Evolutionary conservation across 2,797 vertebrate species (phyloP), one percentile per base, ranked within the genome.

Genomic region (Pogonophryne albipinna): DNA sequence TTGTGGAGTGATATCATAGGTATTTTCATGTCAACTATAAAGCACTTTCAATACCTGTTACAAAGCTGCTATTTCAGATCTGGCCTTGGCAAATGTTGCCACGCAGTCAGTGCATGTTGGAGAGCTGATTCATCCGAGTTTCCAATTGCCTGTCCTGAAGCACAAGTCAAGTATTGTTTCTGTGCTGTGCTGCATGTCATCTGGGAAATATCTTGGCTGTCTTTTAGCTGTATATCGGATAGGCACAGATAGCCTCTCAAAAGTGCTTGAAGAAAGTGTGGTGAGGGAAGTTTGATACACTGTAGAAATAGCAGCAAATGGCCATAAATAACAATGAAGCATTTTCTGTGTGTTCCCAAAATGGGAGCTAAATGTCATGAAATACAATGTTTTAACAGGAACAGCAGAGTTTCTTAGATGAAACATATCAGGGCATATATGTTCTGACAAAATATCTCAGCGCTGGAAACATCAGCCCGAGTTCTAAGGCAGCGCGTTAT

Each of bases 161-260:
- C 68, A 79, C 71, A 83, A 80, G 81, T 87, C 66, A 83, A 74
- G 73, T 84, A 78, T 85, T 87, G 69, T 85, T 83, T 84, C 73
- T 83, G 75, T 34, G 63, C 73, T 83, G 75, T 34, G 63, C 55
- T 60, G 59, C 58, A 55, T 74, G 78, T 57, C 85, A 75, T 82
- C 84, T 69, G 90, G 91, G 86, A 91, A 90, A 89, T 88, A 84
- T 80, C 70, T 59, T 31, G 64, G 73, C 84, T 71, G 50, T 74
- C 49, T 83, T 82, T 80, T 64, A 71, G 60, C 79, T 76, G 63
- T 61, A 53, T 80, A 76, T 76, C 85, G 71, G 72, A 84, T 11
- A 71, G 74, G 15, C 10, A 4, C 62, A 73, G 73, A 90, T 66
- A 67, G 42, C 79, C 72, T 84, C 80, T 82, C 34, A 56, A 74